A percentile compares a stretch with the other conserved stretches of the same genome.
Conservation (phyloP, 1,140 invertebrate genomes). For the Armadillidium nasatum region DNA sequence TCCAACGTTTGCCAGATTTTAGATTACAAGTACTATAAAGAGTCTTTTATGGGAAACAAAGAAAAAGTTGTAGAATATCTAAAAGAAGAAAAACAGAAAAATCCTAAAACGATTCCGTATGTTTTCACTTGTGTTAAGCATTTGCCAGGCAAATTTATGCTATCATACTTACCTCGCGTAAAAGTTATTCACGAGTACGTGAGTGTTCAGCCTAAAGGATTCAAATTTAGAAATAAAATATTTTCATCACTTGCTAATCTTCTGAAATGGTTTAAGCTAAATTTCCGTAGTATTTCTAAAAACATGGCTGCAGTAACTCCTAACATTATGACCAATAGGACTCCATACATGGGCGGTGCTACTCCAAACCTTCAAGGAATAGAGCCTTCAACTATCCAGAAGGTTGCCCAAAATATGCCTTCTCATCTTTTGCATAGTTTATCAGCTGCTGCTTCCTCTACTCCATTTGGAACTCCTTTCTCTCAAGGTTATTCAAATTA, state of each 20-base stretch:
- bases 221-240: slow-evolving; percentile 77
- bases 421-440: slow-evolving; percentile 67
- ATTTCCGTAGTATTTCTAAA: slow-evolving; percentile 86
- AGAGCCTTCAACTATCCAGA: slow-evolving; percentile 51
- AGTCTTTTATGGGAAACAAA: slow-evolving; percentile 49
- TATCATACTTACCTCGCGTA: slow-evolving; percentile 85
- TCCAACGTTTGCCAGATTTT: slow-evolving; percentile 82
- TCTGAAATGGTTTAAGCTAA: slow-evolving; percentile 96
- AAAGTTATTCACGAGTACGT: slow-evolving; percentile 86
- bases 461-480: slow-evolving; percentile 47
- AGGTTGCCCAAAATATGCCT: slow-evolving; percentile 67
- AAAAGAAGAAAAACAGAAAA: slow-evolving; percentile 77
- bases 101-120: slow-evolving; percentile 84
- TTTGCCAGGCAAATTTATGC: slow-evolving; percentile 89
- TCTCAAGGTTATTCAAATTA: slow-evolving; percentile 42
- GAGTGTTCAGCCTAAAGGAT: slow-evolving; percentile 85
- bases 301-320: slow-evolving; percentile 67
- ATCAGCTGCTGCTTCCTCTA: slow-evolving; percentile 55
- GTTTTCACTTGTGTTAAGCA: slow-evolving; percentile 67
- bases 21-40: slow-evolving; percentile 64
- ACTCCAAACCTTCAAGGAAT: slow-evolving; percentile 46
- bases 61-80: slow-evolving; percentile 83
- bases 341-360: slow-evolving; percentile 58
- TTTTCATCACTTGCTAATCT: slow-evolving; percentile 78
- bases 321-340: slow-evolving; percentile 59